phyloP scores from a whole-genome alignment of 2,113 vertebrate genomes.

The Podarcis cretensis region DNA sequence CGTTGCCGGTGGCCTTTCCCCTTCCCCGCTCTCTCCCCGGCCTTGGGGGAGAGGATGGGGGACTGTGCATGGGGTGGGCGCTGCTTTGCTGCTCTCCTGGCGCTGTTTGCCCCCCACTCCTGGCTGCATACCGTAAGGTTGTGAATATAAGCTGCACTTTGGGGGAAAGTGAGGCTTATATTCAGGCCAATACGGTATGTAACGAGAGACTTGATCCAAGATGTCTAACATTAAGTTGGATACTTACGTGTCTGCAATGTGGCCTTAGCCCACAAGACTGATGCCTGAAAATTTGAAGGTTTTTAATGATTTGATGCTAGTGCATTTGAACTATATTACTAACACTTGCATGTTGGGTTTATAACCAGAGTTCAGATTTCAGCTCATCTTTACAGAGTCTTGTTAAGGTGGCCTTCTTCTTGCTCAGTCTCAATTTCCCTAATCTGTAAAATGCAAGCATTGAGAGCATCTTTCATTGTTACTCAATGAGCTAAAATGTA shows the following conservation, averaged over 20 bases:
- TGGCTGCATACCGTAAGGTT: too few relatives aligned
- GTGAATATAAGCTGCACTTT: too few relatives aligned
- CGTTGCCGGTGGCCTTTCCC: too few relatives aligned
- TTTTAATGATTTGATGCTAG: neutral
- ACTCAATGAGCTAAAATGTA: neutral
- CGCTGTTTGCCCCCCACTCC: too few relatives aligned
- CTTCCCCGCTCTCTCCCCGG: too few relatives aligned
- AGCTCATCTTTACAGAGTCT: neutral
- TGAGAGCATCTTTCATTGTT: neutral
- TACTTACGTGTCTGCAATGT: neutral
- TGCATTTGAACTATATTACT: neutral
- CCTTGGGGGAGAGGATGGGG: too few relatives aligned
- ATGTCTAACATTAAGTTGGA: neutral
- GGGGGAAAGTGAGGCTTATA: too few relatives aligned
- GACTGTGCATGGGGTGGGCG: too few relatives aligned
- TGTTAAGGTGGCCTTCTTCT: neutral
- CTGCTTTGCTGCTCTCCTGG: too few relatives aligned
- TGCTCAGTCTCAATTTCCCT: accelerated
- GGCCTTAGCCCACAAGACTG: too few relatives aligned
- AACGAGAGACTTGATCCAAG: neutral
- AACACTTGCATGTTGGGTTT: neutral
- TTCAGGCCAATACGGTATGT: too few relatives aligned
- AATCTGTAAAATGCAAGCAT: accelerated
- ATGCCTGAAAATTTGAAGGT: neutral
- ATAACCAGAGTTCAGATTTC: neutral